These are phyloP conservation scores for Serilophus lunatus DNA, from an alignment of 2,113 vertebrate species.

Conservation along the genomic window DNA sequence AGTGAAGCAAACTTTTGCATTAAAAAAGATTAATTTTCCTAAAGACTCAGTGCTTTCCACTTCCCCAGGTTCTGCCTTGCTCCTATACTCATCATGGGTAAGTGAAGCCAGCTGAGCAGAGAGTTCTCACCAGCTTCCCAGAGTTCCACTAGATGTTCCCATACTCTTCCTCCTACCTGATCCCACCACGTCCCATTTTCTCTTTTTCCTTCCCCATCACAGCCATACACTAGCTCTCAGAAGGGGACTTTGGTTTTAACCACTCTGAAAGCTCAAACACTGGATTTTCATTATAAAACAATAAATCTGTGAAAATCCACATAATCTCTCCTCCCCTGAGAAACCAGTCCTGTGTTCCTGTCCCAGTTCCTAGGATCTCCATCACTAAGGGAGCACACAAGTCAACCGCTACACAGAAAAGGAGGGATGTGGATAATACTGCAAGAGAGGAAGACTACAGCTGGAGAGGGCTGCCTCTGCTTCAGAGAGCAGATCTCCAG, in stretches of 20 bases:
- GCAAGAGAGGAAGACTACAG: not conserved
- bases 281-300: not conserved
- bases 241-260: not conserved
- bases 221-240: not conserved
- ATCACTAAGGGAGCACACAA: rapidly evolving
- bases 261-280: not conserved
- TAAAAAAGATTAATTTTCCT: not conserved
- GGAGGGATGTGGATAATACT: not conserved
- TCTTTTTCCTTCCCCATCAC: not conserved
- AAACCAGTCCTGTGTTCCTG: not conserved
- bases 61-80: not conserved
- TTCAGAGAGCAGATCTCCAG: not conserved
- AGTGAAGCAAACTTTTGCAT: not conserved
- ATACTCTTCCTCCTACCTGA: not conserved
- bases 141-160: not conserved
- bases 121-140: not conserved
- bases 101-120: not conserved
- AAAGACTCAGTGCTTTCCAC: not conserved
- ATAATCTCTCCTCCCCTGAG: not conserved
- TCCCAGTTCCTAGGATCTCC: not conserved
- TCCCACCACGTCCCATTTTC: not conserved
- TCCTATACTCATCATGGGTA: not conserved
- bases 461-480: not conserved
- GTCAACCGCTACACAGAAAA: not conserved
- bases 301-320: not conserved